A percentile compares a stretch with the other conserved stretches of the same genome.
phyloP scores from a whole-genome alignment of 2,113 vertebrate genomes.

The Pseudonaja textilis region DNA sequence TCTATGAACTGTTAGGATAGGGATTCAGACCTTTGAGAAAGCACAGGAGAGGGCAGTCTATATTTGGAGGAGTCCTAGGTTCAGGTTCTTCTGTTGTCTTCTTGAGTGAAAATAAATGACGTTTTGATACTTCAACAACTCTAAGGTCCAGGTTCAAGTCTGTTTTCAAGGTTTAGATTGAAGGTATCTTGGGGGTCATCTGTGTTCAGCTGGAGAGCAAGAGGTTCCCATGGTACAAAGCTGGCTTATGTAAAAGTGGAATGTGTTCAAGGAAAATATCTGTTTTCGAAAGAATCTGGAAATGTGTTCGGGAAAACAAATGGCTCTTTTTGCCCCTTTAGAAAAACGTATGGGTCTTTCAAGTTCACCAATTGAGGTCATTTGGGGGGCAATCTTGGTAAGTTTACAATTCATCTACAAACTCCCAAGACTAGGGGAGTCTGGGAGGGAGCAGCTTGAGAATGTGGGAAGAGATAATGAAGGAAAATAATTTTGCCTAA shows the following conservation, averaged over 20 bases:
- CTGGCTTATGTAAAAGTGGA: not conserved
- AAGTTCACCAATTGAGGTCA: conserved; percentile 29
- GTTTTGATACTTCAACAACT: not conserved
- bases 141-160: conserved; percentile 9
- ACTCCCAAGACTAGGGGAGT: conserved; percentile 24
- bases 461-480: conserved; percentile 16
- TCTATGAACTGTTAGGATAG: not conserved
- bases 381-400: conserved; percentile 37
- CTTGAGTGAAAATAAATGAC: conserved; percentile 1
- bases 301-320: conserved; percentile 34
- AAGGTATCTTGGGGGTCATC: not conserved
- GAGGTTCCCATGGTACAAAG: conserved; percentile 19
- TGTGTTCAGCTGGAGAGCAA: conserved; percentile 31
- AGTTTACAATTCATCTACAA: conserved; percentile 34
- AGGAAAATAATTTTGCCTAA: not conserved
- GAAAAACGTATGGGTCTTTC: conserved; percentile 30
- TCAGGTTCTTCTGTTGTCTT: not conserved
- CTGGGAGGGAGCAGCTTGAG: not conserved
- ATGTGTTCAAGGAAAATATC: conserved; percentile 6
- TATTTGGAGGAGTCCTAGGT: not conserved
- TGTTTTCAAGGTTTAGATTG: conserved; percentile 34
- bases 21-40: not conserved
- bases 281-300: conserved; percentile 38
- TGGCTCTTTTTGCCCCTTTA: conserved; percentile 27
- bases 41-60: not conserved